A percentile compares a stretch with the other conserved stretches of the same genome.
Conservation (phyloP, 2,797 vertebrate species). For the Macroramphosus scolopax region DNA sequence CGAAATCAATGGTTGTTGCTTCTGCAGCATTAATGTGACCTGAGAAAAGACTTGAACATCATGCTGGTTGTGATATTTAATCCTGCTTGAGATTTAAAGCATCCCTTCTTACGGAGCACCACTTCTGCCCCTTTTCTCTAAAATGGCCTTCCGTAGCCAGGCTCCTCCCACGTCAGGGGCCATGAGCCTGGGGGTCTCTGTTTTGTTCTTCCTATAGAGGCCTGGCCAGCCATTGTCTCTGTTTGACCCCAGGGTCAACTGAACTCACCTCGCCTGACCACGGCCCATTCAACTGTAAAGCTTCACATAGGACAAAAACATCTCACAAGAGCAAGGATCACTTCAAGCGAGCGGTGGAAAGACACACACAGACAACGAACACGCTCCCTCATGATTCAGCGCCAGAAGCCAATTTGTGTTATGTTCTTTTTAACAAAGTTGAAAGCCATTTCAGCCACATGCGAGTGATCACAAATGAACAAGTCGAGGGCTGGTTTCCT, state of each 20-base stretch:
- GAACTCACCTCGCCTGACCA: slow-evolving; percentile 70
- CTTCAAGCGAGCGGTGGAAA: slow-evolving; percentile 48
- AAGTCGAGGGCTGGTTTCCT: neutral
- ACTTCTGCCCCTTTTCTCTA: slow-evolving; percentile 46
- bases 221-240: slow-evolving; percentile 71
- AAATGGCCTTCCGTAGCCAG: slow-evolving; percentile 60
- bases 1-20: neutral
- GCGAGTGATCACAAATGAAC: neutral
- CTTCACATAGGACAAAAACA: slow-evolving; percentile 63
- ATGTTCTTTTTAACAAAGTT: slow-evolving; percentile 14
- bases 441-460: neutral
- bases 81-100: slow-evolving; percentile 45
- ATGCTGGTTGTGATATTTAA: slow-evolving; percentile 23
- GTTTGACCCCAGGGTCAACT: slow-evolving; percentile 70
- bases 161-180: slow-evolving; percentile 72
- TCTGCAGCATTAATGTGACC: slow-evolving; percentile 1
- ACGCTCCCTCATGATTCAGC: slow-evolving; percentile 25
- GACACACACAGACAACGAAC: slow-evolving; percentile 13
- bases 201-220: slow-evolving; percentile 74
- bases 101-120: slow-evolving; percentile 30
- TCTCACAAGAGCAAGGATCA: slow-evolving; percentile 56
- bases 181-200: slow-evolving; percentile 64
- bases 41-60: slow-evolving; percentile 4
- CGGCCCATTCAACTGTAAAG: slow-evolving; percentile 68
- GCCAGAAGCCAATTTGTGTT: slow-evolving; percentile 30